Base-by-base conservation (phyloP, 2,797 vertebrate species). In the Pyrocephalus nanus region DNA sequence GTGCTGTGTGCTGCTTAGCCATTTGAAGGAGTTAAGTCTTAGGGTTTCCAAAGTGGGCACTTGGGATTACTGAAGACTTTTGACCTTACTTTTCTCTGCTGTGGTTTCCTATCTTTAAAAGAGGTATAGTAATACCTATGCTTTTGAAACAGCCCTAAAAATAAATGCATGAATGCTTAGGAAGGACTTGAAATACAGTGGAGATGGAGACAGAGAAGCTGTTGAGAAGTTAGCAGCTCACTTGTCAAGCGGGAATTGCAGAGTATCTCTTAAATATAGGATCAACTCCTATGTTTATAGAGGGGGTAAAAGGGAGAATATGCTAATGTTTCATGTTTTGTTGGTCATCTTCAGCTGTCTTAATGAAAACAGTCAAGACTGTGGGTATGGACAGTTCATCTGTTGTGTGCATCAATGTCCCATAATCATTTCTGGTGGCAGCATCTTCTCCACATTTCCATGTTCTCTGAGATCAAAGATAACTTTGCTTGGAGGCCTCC, bases 271-370 rank as follows among this genome's bases (percentile, higher is more conserved):
- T 55, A 69, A 74, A 80, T 45, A 36, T 47, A 71, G 4, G 23
- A 76, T 72, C 6, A 8, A 15, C 14, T 66, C 16, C 29, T 38
- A 16, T 12, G 16, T 38, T 83, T 48, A 60, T 76, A 32, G 7
- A 34, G 7, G 5, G 53, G 11, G 5, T 45, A 40, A 45, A 58
- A 82, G 51, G 30, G 29, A 50, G 5, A 30, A 16, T 11, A 47
- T 5, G 3, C 17, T 69, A 27, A 16, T 1, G 1, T 38, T 78
- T 69, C 11, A 12, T 66, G 2, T 51, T 29, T 45, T 57, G 32
- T 6, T 69, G 40, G 38, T 60, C 2, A 1, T 50, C n/a, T 34
- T 91, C 25, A 42, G 5, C 11, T 61, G 7, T n/a, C 1, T 0
- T 18, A 9, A 5, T 5, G 57, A 17, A 27, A 67, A 25, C 13